Conservation (phyloP, 2,113 vertebrate genomes). For the Erythrocebus patas region DNA sequence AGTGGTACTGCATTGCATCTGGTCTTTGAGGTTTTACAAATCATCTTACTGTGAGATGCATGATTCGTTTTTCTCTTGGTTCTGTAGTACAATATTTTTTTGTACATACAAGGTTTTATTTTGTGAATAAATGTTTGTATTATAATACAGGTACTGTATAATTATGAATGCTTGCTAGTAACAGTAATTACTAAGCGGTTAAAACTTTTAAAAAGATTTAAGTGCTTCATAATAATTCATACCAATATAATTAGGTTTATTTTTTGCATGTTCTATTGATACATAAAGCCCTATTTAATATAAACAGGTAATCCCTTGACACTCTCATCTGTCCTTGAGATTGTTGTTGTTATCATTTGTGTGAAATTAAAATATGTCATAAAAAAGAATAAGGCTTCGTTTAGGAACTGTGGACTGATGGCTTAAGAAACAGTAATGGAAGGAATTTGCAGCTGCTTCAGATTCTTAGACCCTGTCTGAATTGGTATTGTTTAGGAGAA, state of each 20-base stretch:
- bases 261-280: background rate
- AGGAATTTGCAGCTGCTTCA: background rate
- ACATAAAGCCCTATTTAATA: background rate
- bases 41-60: background rate
- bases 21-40: background rate
- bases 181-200: background rate
- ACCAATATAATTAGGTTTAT: background rate
- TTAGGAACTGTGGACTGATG: background rate
- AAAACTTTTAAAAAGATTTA: background rate
- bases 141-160: fast-evolving
- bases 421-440: background rate
- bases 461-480: background rate
- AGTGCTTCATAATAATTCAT: background rate
- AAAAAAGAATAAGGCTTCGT: background rate
- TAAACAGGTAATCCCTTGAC: background rate
- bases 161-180: background rate
- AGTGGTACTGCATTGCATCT: fast-evolving
- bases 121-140: background rate
- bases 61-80: background rate
- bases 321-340: background rate
- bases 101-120: background rate
- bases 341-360: background rate
- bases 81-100: background rate
- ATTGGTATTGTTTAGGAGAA: background rate
- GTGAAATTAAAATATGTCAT: background rate